Conservation (phyloP, 2,113 vertebrate genomes). For the Xenopus laevis region DNA sequence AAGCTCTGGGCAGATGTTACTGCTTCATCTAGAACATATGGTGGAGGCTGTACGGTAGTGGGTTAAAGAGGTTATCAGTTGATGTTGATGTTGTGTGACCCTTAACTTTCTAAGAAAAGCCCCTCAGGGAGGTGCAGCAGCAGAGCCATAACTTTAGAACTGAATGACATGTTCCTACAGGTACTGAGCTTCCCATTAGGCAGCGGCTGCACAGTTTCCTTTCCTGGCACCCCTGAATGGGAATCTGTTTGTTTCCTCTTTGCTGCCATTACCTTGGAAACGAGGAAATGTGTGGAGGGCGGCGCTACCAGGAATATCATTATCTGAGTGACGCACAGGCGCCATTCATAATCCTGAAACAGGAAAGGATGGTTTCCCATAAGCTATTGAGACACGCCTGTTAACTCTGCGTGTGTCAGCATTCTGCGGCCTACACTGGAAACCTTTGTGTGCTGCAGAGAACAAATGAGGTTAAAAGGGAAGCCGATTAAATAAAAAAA, state of each 20-base stretch:
- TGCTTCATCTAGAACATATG: too few species aligned
- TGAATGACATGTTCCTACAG: slow-evolving; percentile 9
- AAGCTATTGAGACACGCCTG: not conserved
- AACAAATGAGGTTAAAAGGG: too few species aligned
- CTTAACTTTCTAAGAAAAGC: too few species aligned
- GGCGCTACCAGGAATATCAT: slow-evolving; percentile 39
- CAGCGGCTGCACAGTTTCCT: not conserved
- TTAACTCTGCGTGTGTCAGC: slow-evolving; percentile 17
- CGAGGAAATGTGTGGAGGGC: slow-evolving; percentile 47
- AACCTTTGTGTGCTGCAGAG: not conserved
- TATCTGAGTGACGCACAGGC: slow-evolving; percentile 34
- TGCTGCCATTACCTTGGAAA: slow-evolving; percentile 55
- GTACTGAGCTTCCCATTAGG: slow-evolving; percentile 1
- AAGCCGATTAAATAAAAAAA: too few species aligned
- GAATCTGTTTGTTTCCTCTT: slow-evolving; percentile 54
- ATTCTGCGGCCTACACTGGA: not conserved
- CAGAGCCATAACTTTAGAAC: too few species aligned
- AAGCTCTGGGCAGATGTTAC: too few species aligned
- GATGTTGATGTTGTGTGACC: too few species aligned
- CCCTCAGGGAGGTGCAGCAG: too few species aligned
- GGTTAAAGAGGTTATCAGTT: too few species aligned
- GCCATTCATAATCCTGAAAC: slow-evolving; percentile 25
- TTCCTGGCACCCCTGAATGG: slow-evolving; percentile 51
- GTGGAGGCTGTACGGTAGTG: too few species aligned
- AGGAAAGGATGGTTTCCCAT: slow-evolving; percentile 30